These are phyloP conservation scores for Zeuzera pyrina DNA, from an alignment of 2,888 invertebrate genomes.

Conservation along the genomic window DNA sequence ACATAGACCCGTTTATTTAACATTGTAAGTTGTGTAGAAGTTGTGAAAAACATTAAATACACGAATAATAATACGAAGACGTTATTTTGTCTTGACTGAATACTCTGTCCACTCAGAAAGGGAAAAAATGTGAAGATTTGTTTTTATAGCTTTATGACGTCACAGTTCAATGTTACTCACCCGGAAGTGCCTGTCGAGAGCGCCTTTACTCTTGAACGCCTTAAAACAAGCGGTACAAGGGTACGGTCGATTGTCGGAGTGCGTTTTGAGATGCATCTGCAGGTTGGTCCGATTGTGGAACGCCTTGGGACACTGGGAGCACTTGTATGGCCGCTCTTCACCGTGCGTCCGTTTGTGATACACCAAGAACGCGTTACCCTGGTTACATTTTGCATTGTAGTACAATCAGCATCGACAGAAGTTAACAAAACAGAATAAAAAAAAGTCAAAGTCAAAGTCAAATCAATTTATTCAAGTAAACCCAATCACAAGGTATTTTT, in stretches of 20 bases:
- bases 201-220: conserved; percentile 57
- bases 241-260: conserved; percentile 49
- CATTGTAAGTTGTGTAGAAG: no score
- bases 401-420: background rate
- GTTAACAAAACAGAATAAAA: no score
- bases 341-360: conserved; percentile 59
- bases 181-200: conserved; percentile 46
- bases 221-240: conserved; percentile 47
- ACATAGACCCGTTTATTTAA: no score
- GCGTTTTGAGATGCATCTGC: conserved; percentile 52
- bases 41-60: no score
- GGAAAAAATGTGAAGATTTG: no score
- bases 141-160: no score
- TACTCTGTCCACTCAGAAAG: no score
- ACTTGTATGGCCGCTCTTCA: conserved; percentile 41
- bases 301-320: conserved; percentile 44
- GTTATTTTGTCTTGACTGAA: no score
- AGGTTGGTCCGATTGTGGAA: conserved; percentile 57
- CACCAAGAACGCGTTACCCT: conserved; percentile 54
- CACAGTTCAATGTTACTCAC: conserved; percentile 24
- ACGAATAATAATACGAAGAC: no score
- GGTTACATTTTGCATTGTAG: conserved; percentile 1
- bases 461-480: no score
- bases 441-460: no score
- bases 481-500: no score